These are phyloP conservation scores for Ectemnius continuus DNA, from an alignment of 2,888 invertebrate genomes.

Conservation along the genomic window DNA sequence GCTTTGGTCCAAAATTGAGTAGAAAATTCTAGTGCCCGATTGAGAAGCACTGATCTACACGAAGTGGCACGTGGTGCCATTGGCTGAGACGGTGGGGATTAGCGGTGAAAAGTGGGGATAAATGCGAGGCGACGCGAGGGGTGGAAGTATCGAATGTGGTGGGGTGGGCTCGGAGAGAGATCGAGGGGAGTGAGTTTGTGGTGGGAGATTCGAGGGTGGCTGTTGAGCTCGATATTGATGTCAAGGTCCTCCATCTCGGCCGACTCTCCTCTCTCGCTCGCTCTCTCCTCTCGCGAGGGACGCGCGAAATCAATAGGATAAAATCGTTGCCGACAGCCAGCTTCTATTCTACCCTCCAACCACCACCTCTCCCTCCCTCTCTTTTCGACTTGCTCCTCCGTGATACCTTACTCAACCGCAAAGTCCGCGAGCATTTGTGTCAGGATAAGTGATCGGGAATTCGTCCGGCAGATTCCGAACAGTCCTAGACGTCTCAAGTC, in stretches of 20 bases:
- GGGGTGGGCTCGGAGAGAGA: conserved; percentile 27
- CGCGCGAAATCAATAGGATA: conserved; percentile 74
- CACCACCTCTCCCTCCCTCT: neutral
- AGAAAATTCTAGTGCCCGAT: no score
- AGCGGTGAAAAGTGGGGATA: no score
- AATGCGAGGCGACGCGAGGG: neutral
- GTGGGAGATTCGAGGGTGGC: conserved; percentile 42
- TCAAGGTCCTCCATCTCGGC: conserved; percentile 74
- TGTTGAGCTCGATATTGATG: conserved; percentile 71
- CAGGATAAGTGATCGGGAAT: conserved; percentile 2
- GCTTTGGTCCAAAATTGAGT: no score
- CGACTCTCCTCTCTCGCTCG: conserved; percentile 64
- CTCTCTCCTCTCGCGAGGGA: conserved; percentile 71
- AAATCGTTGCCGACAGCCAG: conserved; percentile 65
- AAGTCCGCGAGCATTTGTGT: neutral
- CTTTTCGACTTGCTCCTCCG: neutral
- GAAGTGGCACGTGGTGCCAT: conserved; percentile 44
- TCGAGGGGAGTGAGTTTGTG: conserved; percentile 32
- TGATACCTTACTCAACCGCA: conserved; percentile 1
- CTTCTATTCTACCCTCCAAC: conserved; percentile 26
- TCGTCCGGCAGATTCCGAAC: neutral
- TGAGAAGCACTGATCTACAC: neutral
- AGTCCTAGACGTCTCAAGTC: neutral
- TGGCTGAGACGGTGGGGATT: no score
- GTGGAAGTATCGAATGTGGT: neutral